These are phyloP conservation scores for Sphenopsis melanotis DNA, from an alignment of 2,797 vertebrate genomes.

Conservation along the genomic window DNA sequence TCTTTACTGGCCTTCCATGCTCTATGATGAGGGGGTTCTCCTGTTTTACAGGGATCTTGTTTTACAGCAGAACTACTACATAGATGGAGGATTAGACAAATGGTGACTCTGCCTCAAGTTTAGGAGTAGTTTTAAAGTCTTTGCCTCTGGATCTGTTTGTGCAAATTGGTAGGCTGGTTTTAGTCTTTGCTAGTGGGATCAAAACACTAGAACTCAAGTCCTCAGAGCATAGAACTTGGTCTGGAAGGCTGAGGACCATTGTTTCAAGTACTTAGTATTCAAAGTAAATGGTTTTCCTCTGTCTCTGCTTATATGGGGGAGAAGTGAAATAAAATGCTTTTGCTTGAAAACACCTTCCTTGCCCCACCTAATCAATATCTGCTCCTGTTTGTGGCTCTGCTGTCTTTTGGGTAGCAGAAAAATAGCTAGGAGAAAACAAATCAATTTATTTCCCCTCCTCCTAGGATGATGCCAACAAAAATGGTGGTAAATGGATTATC, in stretches of 20 bases:
- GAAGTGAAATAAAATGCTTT: not conserved
- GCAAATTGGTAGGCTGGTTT: not conserved
- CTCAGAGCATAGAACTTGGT: not conserved
- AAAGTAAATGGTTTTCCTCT: not conserved
- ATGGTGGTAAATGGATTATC: conserved; percentile 84
- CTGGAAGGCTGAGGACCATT: not conserved
- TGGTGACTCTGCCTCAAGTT: not conserved
- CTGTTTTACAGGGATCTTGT: not conserved
- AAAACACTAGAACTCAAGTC: not conserved
- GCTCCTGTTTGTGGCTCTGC: not conserved
- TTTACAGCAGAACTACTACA: not conserved
- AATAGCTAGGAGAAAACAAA: not conserved
- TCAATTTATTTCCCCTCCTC: conserved; percentile 21
- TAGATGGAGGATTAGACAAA: not conserved
- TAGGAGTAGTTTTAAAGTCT: not conserved
- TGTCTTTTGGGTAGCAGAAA: not conserved
- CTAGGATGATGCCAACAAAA: conserved; percentile 84
- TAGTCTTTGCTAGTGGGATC: not conserved
- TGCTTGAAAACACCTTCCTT: conserved; percentile 7
- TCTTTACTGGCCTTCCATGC: not conserved
- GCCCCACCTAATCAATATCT: conserved; percentile 17
- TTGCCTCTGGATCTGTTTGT: not conserved
- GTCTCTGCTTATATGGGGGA: not conserved
- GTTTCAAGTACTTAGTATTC: conserved; percentile 13
- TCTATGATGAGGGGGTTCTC: not conserved